Conservation (phyloP, 2,888 invertebrate genomes). For the Herminia tarsipennalis region DNA sequence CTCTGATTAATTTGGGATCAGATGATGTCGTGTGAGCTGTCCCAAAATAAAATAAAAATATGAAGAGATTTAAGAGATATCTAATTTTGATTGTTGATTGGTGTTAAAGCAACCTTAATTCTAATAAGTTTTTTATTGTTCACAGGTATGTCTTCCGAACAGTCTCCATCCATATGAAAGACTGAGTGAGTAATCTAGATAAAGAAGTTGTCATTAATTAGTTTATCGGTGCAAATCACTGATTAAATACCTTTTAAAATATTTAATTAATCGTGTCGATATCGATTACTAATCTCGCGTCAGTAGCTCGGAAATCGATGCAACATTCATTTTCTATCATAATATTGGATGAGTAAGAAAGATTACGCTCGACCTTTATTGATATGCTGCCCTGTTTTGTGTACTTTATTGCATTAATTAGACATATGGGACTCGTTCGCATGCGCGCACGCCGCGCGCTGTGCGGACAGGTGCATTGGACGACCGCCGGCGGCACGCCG, state of each 20-base stretch:
- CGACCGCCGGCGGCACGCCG: too few relatives aligned
- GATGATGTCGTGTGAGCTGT: too few relatives aligned
- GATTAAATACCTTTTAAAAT: not conserved
- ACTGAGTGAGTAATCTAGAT: constrained; percentile 24
- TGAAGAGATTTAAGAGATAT: too few relatives aligned
- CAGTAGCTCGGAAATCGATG: constrained; percentile 3
- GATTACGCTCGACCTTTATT: too few relatives aligned
- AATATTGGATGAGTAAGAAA: not conserved
- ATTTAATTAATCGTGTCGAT: not conserved
- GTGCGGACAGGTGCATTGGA: too few relatives aligned
- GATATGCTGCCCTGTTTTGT: too few relatives aligned
- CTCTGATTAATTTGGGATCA: too few relatives aligned
- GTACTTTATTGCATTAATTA: too few relatives aligned
- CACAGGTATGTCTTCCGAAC: constrained; percentile 37
- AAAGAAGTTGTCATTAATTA: constrained; percentile 2
- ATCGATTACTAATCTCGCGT: not conserved
- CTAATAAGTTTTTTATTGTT: constrained; percentile 20
- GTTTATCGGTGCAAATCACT: constrained; percentile 1
- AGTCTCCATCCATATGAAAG: constrained; percentile 19
- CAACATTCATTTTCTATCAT: not conserved
- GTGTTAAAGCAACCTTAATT: not conserved
- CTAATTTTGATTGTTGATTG: too few relatives aligned
- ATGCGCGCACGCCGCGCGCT: too few relatives aligned
- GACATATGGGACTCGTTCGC: too few relatives aligned
- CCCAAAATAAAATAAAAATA: too few relatives aligned